Evolutionary conservation across 2,113 vertebrate species (phyloP).

Genomic region (Xiphorhynchus elegans): DNA sequence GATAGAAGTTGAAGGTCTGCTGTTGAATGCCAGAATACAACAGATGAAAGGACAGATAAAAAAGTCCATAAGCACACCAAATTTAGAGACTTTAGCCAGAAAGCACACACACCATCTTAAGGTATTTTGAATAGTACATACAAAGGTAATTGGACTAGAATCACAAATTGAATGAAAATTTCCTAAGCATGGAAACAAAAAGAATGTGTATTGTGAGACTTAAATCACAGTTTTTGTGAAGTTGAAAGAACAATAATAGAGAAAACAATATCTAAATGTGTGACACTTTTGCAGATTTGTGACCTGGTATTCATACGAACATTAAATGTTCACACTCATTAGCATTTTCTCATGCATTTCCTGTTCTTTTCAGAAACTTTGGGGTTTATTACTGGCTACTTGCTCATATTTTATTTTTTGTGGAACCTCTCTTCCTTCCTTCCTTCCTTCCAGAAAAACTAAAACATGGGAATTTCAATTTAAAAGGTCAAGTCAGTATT

Average conservation of each 20-base stretch:
- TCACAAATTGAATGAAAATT: not conserved
- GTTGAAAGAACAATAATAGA: not conserved
- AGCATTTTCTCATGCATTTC: not conserved
- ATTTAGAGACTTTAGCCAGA: not conserved
- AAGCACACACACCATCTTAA: not conserved
- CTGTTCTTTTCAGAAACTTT: not conserved
- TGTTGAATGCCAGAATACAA: not conserved
- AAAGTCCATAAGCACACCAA: not conserved
- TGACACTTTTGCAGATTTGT: not conserved
- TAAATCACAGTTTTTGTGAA: not conserved
- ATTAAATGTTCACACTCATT: not conserved
- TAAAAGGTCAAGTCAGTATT: conserved; percentile 39
- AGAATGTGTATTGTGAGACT: not conserved
- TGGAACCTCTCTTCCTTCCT: not conserved
- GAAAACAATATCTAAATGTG: not conserved
- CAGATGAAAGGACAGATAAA: not conserved
- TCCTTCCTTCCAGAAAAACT: not conserved
- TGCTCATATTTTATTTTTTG: not conserved
- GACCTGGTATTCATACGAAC: not conserved
- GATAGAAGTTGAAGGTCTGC: not conserved
- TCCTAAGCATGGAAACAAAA: not conserved
- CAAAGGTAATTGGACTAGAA: not conserved
- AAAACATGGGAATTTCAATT: conserved; percentile 16
- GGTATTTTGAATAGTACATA: not conserved
- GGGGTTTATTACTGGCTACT: not conserved